phyloP scores from a whole-genome alignment of 1,140 invertebrate species.

The Chironomus striatipennis region DNA sequence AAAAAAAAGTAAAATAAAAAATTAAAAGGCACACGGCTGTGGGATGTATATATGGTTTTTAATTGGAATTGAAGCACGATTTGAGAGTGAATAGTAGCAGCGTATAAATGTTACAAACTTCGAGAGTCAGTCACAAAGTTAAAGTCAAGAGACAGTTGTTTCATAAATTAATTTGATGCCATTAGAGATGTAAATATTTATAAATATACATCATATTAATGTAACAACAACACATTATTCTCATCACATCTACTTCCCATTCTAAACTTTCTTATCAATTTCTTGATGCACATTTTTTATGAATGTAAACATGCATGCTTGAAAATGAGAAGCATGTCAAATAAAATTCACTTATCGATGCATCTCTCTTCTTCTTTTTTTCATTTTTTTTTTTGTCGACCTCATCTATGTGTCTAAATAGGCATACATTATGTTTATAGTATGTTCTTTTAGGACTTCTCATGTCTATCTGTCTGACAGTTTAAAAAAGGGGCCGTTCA shows the following conservation, averaged over 20 bases:
- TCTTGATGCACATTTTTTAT: constrained; percentile 7
- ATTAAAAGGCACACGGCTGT: neutral
- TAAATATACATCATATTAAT: neutral
- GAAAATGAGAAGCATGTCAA: neutral
- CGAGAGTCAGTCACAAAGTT: neutral
- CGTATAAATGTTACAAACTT: neutral
- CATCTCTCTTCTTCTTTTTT: too few species aligned
- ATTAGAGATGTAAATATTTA: constrained; percentile 19
- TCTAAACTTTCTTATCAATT: neutral
- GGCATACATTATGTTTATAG: too few species aligned
- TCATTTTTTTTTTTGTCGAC: too few species aligned
- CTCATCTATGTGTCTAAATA: too few species aligned
- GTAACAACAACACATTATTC: neutral
- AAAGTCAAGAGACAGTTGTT: constrained; percentile 16
- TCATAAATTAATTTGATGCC: constrained; percentile 20
- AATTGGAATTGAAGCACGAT: constrained; percentile 8
- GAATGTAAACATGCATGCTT: constrained; percentile 12
- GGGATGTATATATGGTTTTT: constrained; percentile 22
- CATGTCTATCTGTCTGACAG: too few species aligned
- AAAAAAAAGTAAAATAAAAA: too few species aligned
- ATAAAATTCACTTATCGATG: neutral
- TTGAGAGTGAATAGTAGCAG: neutral
- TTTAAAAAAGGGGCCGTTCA: too few species aligned
- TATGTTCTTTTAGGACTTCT: too few species aligned
- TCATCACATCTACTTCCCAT: neutral